Conservation (phyloP, 2,888 invertebrate genomes). For the Diadegma fenestrale region DNA sequence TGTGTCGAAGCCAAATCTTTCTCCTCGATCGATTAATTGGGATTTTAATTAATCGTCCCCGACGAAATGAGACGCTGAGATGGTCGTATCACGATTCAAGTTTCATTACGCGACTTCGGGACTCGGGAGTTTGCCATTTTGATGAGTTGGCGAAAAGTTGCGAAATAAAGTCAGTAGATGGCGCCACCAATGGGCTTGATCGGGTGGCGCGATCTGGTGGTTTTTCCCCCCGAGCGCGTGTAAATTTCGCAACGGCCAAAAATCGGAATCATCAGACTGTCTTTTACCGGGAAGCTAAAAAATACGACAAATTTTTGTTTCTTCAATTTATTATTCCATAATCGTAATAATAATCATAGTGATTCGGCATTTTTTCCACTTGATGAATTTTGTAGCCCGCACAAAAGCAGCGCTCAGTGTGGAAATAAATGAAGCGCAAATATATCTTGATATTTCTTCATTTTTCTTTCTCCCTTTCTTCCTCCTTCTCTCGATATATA, state of each 20-base stretch:
- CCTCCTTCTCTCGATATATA: conserved; percentile 35
- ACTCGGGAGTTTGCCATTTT: conserved; percentile 2
- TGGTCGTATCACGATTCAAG: conserved; percentile 1
- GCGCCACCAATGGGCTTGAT: background rate
- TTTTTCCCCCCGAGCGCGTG: background rate
- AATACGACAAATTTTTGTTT: background rate
- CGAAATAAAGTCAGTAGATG: background rate
- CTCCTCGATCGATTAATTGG: background rate
- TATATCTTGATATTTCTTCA: background rate
- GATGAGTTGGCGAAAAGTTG: background rate
- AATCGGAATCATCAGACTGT: background rate
- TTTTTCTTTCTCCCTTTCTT: conserved; percentile 19
- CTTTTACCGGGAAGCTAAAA: background rate
- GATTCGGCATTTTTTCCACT: conserved; percentile 43
- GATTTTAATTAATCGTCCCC: background rate
- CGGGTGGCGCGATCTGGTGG: background rate
- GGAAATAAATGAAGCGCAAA: conserved; percentile 32
- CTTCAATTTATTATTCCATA: conserved; percentile 16
- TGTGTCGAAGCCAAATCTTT: background rate
- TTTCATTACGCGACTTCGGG: conserved; percentile 1
- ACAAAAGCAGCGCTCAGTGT: conserved; percentile 11
- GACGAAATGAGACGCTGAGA: background rate
- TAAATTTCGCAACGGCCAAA: background rate
- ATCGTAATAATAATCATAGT: conserved; percentile 33
- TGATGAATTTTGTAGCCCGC: background rate